Evolutionary conservation across 1,140 invertebrate species (phyloP), one percentile per base, ranked within the genome.

Genomic region (Cotesia typhae): DNA sequence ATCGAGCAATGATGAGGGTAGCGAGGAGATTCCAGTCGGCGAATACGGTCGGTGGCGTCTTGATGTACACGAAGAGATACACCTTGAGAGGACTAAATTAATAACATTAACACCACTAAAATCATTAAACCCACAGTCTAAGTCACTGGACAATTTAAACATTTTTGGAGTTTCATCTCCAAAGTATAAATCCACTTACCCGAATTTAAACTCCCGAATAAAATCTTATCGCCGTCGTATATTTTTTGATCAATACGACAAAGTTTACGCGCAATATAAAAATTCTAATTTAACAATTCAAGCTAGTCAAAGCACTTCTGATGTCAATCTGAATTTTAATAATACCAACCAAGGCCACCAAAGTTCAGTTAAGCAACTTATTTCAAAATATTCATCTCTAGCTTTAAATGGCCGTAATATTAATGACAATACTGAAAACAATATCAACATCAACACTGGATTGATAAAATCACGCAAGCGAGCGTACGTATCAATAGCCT

Each of bases 241-340:
- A 7, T 84, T 81, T 67, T 76, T 82, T 7, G 63, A 79, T 20
- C 75, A 83, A 73, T 79, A 82, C 37, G 79, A 81, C 1, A 67
- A 73, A 59, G 47, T 55, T 35, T 72, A 68, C 47, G 17, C 36
- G 1, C 51, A 51, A n/a, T 73, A 63, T 28, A 73, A 63, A 37
- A 63, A 36, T 37, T 36, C 10, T n/a, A 73, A 14, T 36, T 28
- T 28, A 7, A 28, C 7, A 20, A 55, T 14, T 17, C 53, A 55
- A 55, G n/a, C 7, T 52, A 7, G 47, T 52, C 7, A 52, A 10
- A 52, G 47, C n/a, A 1, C 47, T 10, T 20, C 17, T 3, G 12
- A 55, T 14, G 2, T 20, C 20, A 59, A 59, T 59, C 9, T 20
- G 20, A 59, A 59, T 59, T 10, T 37, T 1, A 41, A 38, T 37